phyloP scores from a whole-genome alignment of 2,888 invertebrate genomes.

The Drosophila tripunctata region DNA sequence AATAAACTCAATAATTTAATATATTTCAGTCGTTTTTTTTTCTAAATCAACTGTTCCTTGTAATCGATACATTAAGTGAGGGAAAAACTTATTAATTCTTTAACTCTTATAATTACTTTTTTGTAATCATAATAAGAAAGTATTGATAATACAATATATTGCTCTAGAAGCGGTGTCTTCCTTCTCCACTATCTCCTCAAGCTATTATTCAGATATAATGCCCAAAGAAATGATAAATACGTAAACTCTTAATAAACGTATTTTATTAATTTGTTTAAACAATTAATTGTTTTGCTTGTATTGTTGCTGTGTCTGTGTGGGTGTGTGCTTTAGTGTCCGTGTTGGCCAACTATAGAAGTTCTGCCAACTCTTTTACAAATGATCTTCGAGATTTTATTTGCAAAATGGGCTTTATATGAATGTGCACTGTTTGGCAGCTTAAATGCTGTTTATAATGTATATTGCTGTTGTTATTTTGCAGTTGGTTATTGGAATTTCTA shows the following conservation, averaged over 20 bases:
- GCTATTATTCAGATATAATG: too few species aligned
- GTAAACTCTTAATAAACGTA: slow-evolving; percentile 58
- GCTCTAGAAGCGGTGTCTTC: too few species aligned
- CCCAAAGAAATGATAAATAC: not conserved
- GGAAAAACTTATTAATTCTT: too few species aligned
- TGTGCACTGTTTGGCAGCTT: slow-evolving; percentile 23
- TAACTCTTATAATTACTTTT: too few species aligned
- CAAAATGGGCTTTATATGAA: not conserved
- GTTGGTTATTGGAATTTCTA: slow-evolving; percentile 17
- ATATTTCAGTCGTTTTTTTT: too few species aligned
- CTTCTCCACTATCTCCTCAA: too few species aligned
- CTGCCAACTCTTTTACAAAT: slow-evolving; percentile 24
- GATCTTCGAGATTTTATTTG: not conserved
- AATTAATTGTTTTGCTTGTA: slow-evolving; percentile 47
- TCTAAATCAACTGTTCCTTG: too few species aligned
- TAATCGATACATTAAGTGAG: too few species aligned
- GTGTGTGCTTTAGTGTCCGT: slow-evolving; percentile 24
- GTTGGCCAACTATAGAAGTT: slow-evolving; percentile 59
- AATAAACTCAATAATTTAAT: too few species aligned
- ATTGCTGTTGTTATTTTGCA: not conserved
- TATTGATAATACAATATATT: too few species aligned
- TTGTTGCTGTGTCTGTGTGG: slow-evolving; percentile 20
- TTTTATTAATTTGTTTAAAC: slow-evolving; percentile 64
- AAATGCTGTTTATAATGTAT: slow-evolving; percentile 46
- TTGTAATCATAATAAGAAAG: not conserved